phyloP scores from a whole-genome alignment of 2,797 vertebrate species.

The Microctenopoma lineatum region DNA sequence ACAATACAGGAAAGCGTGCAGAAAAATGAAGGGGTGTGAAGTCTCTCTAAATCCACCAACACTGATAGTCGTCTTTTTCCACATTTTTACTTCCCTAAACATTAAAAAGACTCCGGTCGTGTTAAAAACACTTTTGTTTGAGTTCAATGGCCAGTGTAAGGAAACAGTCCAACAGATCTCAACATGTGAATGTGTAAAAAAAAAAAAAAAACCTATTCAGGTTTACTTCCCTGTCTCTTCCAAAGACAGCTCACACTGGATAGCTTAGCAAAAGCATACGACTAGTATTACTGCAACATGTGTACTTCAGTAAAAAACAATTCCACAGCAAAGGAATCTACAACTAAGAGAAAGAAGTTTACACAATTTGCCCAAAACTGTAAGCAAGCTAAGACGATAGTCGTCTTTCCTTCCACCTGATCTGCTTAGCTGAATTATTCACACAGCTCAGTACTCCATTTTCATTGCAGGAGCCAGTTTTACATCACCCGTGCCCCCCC shows the following conservation, averaged over 20 bases:
- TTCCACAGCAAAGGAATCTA: slow-evolving; percentile 28
- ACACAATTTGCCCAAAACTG: slow-evolving; percentile 30
- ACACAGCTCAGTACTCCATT: slow-evolving; percentile 63
- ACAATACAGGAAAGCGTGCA: background rate
- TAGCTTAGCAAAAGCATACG: background rate
- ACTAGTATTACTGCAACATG: too few relatives aligned
- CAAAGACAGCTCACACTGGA: background rate
- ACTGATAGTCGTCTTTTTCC: background rate
- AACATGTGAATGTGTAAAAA: background rate
- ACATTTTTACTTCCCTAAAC: slow-evolving; percentile 3
- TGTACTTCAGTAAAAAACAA: slow-evolving; percentile 22
- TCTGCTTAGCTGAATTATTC: slow-evolving; percentile 75
- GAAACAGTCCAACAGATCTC: slow-evolving; percentile 1
- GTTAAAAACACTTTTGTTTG: background rate
- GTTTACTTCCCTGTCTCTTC: background rate
- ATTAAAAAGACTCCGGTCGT: background rate
- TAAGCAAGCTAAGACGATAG: slow-evolving; percentile 32
- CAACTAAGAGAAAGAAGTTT: slow-evolving; percentile 13
- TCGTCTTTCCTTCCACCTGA: slow-evolving; percentile 61
- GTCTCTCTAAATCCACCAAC: background rate
- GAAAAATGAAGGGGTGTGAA: background rate
- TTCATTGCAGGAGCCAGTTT: slow-evolving; percentile 66
- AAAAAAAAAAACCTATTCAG: background rate
- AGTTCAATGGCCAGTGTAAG: slow-evolving; percentile 1
- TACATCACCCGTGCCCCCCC: slow-evolving; percentile 51